Conservation (phyloP, 2,888 invertebrate species). For the Archips crataeganus region DNA sequence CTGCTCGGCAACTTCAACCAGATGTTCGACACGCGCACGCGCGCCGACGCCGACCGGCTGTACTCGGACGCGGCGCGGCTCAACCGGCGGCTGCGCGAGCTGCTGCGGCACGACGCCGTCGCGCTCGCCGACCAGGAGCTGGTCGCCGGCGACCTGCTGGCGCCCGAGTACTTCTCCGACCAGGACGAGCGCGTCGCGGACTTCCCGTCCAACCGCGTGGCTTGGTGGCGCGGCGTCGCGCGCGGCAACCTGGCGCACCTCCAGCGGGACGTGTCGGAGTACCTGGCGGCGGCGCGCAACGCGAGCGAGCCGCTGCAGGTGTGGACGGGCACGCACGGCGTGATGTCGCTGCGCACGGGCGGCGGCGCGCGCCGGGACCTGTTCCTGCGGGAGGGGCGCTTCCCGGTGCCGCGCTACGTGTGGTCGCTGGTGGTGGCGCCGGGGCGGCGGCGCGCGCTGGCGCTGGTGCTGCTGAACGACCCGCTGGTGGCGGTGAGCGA, state of each 20-base stretch:
- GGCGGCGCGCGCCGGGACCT: constrained; percentile 51
- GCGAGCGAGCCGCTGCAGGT: constrained; percentile 54
- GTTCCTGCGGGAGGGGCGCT: constrained; percentile 57
- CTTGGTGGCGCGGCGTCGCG: constrained; percentile 72
- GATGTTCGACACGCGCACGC: constrained; percentile 75
- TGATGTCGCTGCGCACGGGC: constrained; percentile 53
- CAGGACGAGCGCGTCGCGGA: constrained; percentile 69
- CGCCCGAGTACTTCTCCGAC: constrained; percentile 67
- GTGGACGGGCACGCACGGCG: constrained; percentile 67
- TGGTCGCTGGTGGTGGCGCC: constrained; percentile 70
- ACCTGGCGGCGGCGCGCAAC: constrained; percentile 49
- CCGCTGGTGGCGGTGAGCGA: constrained; percentile 79
- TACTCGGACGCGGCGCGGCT: constrained; percentile 69
- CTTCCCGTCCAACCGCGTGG: constrained; percentile 70
- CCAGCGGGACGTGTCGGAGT: constrained; percentile 66
- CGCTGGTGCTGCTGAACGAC: constrained; percentile 72
- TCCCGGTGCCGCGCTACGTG: constrained; percentile 73
- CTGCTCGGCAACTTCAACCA: constrained; percentile 79
- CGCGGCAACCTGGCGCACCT: constrained; percentile 68
- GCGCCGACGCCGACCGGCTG: constrained; percentile 69
- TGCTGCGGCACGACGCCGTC: constrained; percentile 63
- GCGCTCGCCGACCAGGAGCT: constrained; percentile 69
- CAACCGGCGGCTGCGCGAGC: constrained; percentile 66
- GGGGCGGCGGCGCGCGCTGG: constrained; percentile 53
- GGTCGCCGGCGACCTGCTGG: constrained; percentile 65